These are phyloP conservation scores for Allobates femoralis DNA, from an alignment of 2,797 vertebrate genomes.

Conservation along the genomic window DNA sequence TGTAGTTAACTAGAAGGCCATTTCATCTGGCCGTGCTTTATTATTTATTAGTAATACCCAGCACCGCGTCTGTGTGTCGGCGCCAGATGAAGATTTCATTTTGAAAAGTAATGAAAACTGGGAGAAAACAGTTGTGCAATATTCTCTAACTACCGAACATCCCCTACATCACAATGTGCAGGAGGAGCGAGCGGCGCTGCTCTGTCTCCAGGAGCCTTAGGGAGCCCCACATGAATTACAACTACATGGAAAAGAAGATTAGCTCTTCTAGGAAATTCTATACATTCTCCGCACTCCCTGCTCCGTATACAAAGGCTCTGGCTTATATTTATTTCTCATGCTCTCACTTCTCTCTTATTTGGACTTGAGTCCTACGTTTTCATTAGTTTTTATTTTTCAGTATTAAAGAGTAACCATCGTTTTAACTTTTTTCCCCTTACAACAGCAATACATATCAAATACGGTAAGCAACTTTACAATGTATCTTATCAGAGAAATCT, in stretches of 20 bases:
- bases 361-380: neutral
- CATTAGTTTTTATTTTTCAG: neutral
- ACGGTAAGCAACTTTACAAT: too few species aligned
- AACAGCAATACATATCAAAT: too few species aligned
- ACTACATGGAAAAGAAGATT: slow-evolving; percentile 18
- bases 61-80: neutral
- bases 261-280: slow-evolving; percentile 9
- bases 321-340: neutral
- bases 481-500: too few species aligned
- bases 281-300: neutral
- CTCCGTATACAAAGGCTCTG: slow-evolving; percentile 2
- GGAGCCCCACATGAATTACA: slow-evolving; percentile 25
- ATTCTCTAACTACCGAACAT: neutral
- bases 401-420: too few species aligned
- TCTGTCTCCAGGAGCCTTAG: neutral
- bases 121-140: neutral
- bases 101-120: slow-evolving; percentile 6
- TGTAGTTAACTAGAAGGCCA: neutral
- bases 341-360: neutral
- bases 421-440: too few species aligned
- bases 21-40: neutral
- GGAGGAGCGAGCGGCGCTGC: neutral
- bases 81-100: neutral
- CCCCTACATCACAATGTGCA: neutral
- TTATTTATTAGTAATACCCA: slow-evolving; percentile 2